Conservation (phyloP, 1,140 invertebrate species). For the Zaprionus inermis region DNA sequence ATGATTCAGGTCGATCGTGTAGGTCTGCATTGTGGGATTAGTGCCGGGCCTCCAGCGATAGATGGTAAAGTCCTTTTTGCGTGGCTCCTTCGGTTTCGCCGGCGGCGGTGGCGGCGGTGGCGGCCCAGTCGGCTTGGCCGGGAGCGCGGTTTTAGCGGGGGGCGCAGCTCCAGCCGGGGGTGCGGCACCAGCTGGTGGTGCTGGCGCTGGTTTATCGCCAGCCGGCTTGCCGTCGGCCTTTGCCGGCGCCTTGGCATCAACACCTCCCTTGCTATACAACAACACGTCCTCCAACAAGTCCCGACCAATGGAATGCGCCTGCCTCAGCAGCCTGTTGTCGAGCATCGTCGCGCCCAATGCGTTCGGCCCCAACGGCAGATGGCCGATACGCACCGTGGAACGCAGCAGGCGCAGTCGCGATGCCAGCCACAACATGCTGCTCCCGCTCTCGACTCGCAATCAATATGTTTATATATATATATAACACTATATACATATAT, state of each 20-base stretch:
- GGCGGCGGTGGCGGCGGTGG: not conserved
- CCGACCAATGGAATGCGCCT: not conserved
- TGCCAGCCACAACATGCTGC: not conserved
- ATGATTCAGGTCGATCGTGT: conserved; percentile 94
- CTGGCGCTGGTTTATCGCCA: too few relatives aligned
- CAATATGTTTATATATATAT: not conserved
- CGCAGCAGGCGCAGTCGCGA: not conserved
- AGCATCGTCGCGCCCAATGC: not conserved
- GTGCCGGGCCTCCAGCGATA: conserved; percentile 96
- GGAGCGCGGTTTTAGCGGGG: not conserved
- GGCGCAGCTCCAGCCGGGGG: not conserved
- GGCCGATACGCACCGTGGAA: not conserved
- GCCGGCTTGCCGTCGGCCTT: too few relatives aligned
- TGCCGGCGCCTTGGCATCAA: not conserved
- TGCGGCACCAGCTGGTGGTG: too few relatives aligned
- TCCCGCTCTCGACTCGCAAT: not conserved
- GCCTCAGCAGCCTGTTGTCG: not conserved
- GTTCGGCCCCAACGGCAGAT: not conserved
- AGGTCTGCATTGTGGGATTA: conserved; percentile 95
- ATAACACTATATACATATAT: not conserved
- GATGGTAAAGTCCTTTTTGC: conserved; percentile 92
- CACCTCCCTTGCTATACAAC: conserved; percentile 3
- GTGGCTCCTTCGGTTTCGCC: conserved; percentile 6
- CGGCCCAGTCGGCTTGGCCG: not conserved
- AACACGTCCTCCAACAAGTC: not conserved